Evolutionary conservation across 2,797 vertebrate species (phyloP), one percentile per base, ranked within the genome.

Genomic region (Danio jaintianensis): DNA sequence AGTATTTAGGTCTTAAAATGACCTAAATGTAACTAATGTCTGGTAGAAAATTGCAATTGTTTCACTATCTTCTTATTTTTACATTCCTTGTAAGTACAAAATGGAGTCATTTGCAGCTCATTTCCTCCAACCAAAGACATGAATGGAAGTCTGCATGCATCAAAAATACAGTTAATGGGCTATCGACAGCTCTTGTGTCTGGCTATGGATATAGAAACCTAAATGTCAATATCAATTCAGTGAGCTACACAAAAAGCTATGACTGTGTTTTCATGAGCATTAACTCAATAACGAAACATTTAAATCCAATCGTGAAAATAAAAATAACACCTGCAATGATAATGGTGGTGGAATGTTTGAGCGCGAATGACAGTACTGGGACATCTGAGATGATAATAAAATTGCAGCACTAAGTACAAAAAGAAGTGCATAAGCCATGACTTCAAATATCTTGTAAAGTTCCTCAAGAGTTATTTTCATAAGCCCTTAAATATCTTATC

Each of bases 101-200:
- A 53, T 1, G 1, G 0, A 20, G 50, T 20, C 0, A 70, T 70
- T 55, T 70, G 36, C 16, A 1, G 12, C 52, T 56, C 7, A 22
- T 55, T 29, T 29, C 15, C 16, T 47, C 1, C 20, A 68, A 75
- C 29, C 6, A 52, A 62, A 36, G 43, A 58, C 5, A 9, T 61
- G 9, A 71, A 47, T 36, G 59, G 48, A 55, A 59, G 53, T 62
- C 16, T 52, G 52, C 29, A 45, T 16, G n/a, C 48, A 18, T 74
- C 18, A 53, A 64, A 67, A 66, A 76, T 38, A n/a, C 61, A 53
- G 61, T 67, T 73, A 79, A 79, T 69, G 71, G 48, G 62, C 70
- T 83, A 83, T 81, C 22, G 56, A 80, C 50, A 3, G 48, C 64
- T 69, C 58, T 18, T 11, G 15, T n/a, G 7, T 45, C 75, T 18